These are phyloP conservation scores for Istiophorus platypterus DNA, from an alignment of 2,113 vertebrate species.

Conservation along the genomic window DNA sequence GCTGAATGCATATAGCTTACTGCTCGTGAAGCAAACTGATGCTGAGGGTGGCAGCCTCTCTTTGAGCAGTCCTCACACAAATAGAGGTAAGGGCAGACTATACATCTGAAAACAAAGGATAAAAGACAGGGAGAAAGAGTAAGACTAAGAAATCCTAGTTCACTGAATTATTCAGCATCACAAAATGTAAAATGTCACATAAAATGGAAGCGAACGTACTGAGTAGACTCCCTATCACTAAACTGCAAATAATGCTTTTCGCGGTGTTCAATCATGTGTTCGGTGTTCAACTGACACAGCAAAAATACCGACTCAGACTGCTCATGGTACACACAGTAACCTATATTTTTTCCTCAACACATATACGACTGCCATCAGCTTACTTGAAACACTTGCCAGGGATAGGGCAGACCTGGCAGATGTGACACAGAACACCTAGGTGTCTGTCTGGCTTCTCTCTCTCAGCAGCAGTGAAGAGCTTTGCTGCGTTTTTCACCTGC, in stretches of 20 bases:
- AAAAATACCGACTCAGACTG: neutral
- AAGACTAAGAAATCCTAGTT: neutral
- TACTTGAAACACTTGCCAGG: conserved; percentile 82
- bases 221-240: too few species aligned
- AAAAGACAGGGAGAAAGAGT: too few species aligned
- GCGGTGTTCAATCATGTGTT: too few species aligned
- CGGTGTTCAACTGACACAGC: too few species aligned
- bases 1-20: conserved; percentile 55
- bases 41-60: conserved; percentile 66
- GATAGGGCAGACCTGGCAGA: conserved; percentile 76
- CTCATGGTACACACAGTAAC: neutral
- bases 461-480: conserved; percentile 77
- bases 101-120: conserved; percentile 72
- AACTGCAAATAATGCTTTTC: too few species aligned
- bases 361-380: conserved; percentile 4
- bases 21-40: conserved; percentile 75
- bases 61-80: conserved; percentile 80
- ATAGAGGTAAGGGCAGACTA: conserved; percentile 78
- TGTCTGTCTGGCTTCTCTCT: conserved; percentile 79
- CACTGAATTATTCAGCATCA: neutral
- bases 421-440: conserved; percentile 81
- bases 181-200: too few species aligned
- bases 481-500: conserved; percentile 80
- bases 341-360: neutral
- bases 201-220: too few species aligned